Conservation (phyloP, 2,797 vertebrate genomes). For the Danio jaintianensis region DNA sequence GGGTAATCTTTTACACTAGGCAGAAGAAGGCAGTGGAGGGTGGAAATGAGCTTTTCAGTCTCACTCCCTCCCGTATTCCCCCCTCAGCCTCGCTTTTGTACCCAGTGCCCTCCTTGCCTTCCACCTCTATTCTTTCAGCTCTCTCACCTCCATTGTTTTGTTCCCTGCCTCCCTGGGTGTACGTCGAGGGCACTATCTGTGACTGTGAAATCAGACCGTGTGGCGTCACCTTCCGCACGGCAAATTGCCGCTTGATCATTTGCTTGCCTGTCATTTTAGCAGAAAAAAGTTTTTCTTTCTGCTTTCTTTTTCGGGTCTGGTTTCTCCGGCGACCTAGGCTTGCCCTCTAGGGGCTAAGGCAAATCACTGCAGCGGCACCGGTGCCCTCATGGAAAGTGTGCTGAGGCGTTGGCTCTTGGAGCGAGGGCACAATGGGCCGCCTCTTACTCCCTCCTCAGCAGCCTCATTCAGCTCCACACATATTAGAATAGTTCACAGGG, state of each 20-base stretch:
- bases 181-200: slow-evolving; percentile 60
- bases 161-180: slow-evolving; percentile 55
- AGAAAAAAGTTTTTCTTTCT: slow-evolving; percentile 35
- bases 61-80: slow-evolving; percentile 68
- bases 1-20: slow-evolving; percentile 86
- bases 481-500: slow-evolving; percentile 75
- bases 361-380: slow-evolving; percentile 59
- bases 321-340: slow-evolving; percentile 63
- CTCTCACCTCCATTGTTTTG: slow-evolving; percentile 61
- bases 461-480: slow-evolving; percentile 65
- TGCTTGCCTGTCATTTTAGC: slow-evolving; percentile 50
- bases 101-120: slow-evolving; percentile 60
- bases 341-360: slow-evolving; percentile 68
- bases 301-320: slow-evolving; percentile 51
- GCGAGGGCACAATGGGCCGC: slow-evolving; percentile 50
- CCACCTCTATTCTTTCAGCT: slow-evolving; percentile 61
- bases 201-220: slow-evolving; percentile 63
- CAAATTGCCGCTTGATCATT: slow-evolving; percentile 44
- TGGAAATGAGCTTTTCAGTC: slow-evolving; percentile 87
- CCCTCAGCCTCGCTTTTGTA: slow-evolving; percentile 66
- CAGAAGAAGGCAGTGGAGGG: slow-evolving; percentile 80
- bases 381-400: slow-evolving; percentile 37
- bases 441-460: slow-evolving; percentile 44
- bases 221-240: slow-evolving; percentile 21
- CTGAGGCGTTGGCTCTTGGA: slow-evolving; percentile 38